phyloP scores from a whole-genome alignment of 2,113 vertebrate species.

The Notechis scutatus region DNA sequence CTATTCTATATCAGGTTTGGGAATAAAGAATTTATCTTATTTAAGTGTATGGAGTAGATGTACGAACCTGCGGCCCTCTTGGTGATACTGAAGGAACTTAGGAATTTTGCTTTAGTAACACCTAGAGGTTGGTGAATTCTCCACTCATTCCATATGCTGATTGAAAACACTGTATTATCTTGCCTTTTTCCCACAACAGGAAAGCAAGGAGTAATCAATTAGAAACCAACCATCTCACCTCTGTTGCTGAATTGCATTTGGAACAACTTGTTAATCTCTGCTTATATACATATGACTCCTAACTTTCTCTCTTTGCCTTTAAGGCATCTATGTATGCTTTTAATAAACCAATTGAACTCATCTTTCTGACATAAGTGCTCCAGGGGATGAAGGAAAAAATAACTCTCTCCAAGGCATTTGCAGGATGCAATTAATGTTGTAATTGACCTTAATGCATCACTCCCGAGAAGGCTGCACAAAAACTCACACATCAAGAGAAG shows the following conservation, averaged over 20 bases:
- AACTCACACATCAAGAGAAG: neutral
- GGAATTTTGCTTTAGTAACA: neutral
- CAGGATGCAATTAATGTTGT: conserved; percentile 25
- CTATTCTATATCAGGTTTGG: neutral
- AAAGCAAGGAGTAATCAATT: neutral
- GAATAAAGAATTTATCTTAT: neutral
- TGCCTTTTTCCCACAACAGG: neutral
- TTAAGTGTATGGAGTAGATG: neutral
- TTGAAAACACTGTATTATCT: neutral
- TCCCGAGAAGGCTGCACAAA: neutral
- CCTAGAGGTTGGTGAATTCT: neutral
- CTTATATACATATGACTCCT: neutral
- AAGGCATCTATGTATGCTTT: neutral
- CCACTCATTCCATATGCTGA: neutral
- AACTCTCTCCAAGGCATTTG: conserved; percentile 9
- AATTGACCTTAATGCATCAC: conserved; percentile 16
- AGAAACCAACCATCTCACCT: neutral
- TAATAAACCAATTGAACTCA: conserved; percentile 14
- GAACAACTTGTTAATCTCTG: neutral
- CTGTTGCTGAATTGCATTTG: neutral
- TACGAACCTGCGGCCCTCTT: neutral
- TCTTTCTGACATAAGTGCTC: conserved; percentile 26
- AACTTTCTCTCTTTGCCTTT: conserved; percentile 12
- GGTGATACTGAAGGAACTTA: neutral
- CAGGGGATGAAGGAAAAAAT: neutral